Base-by-base conservation (phyloP, 2,113 vertebrate genomes). In the Corydoras sp. region DNA sequence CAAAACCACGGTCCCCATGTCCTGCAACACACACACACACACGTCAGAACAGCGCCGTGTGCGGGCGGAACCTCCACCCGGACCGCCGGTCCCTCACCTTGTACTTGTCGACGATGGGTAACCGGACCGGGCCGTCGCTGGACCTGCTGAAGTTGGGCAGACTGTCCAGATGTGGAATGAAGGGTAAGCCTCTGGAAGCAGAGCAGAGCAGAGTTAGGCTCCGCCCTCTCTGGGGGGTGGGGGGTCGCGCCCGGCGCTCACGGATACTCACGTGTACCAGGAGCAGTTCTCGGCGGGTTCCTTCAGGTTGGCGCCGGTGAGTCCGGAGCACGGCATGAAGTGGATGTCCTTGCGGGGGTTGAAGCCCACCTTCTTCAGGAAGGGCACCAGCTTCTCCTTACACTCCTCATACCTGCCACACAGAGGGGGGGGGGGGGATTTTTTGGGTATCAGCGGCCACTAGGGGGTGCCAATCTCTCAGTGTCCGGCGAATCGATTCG, bases 1-100 rank as follows among this genome's bases (percentile, higher is more conserved):
- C 74, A 98, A 87, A 74, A 98, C 83, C 83, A 98, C 96, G 51
- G 96, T 98, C 70, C 96, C 96, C 96, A 99, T 99, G 83, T 99
- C 96, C 96, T 99, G 79, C n/a, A n/a, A n/a, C n/a, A n/a, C n/a
- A n/a, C n/a, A n/a, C n/a, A n/a, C n/a, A 80, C 68, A 67, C 8
- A 2, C 65, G 6, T 12, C 5, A 2, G 55, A 67, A 5, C 31
- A 13, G 35, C 58, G 9, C 1, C n/a, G 15, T 18, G 55, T 5
- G 9, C 1, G 3, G 7, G 9, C 11, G 24, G 11, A 13, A 59
- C 24, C 5, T 54, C 10, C 53, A 5, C 5, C 49, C 49, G 49
- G 49, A 10, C 49, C 49, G 49, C 49, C n/a, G n/a, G n/a, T n/a
- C n/a, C n/a, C n/a, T n/a, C 86, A 93, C 93, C 92, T 94, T 95